Conservation (phyloP, 1,140 invertebrate species). For the Drosophila murphyi region DNA sequence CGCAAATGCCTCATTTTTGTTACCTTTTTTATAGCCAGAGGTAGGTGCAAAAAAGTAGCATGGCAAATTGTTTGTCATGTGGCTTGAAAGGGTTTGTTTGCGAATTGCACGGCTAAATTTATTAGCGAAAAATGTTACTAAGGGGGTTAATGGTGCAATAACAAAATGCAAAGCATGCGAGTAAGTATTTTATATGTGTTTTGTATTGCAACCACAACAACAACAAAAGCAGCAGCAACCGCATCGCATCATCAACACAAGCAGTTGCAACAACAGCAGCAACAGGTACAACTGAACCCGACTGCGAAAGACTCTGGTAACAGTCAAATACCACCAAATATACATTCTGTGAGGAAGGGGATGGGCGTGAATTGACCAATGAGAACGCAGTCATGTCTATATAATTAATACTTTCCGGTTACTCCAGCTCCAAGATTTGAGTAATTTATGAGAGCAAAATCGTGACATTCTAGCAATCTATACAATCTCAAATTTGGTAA, state of each 20-base stretch:
- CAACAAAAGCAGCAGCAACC: slow-evolving; percentile 17
- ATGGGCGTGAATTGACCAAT: too few relatives aligned
- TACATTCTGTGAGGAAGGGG: too few relatives aligned
- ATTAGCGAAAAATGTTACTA: slow-evolving; percentile 56
- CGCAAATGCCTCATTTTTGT: not conserved
- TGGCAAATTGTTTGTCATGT: slow-evolving; percentile 59
- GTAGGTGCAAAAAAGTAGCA: slow-evolving; percentile 5
- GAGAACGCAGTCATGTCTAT: too few relatives aligned
- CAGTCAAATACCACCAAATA: too few relatives aligned
- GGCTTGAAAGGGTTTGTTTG: slow-evolving; percentile 30
- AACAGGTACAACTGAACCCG: slow-evolving; percentile 6
- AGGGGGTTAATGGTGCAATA: slow-evolving; percentile 76
- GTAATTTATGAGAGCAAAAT: too few relatives aligned
- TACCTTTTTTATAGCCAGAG: not conserved
- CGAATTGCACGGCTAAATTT: slow-evolving; percentile 51
- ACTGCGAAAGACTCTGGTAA: too few relatives aligned
- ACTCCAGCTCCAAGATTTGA: too few relatives aligned
- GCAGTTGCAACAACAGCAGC: slow-evolving; percentile 30
- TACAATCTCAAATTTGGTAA: too few relatives aligned
- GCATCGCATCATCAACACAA: slow-evolving; percentile 18
- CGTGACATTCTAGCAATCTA: too few relatives aligned
- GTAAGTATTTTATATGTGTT: slow-evolving; percentile 43
- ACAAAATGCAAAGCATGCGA: slow-evolving; percentile 68
- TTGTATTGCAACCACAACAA: slow-evolving; percentile 60
- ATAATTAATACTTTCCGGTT: too few relatives aligned